Base-by-base conservation (phyloP, 1,140 invertebrate species). In the Drosophila pallidifrons region DNA sequence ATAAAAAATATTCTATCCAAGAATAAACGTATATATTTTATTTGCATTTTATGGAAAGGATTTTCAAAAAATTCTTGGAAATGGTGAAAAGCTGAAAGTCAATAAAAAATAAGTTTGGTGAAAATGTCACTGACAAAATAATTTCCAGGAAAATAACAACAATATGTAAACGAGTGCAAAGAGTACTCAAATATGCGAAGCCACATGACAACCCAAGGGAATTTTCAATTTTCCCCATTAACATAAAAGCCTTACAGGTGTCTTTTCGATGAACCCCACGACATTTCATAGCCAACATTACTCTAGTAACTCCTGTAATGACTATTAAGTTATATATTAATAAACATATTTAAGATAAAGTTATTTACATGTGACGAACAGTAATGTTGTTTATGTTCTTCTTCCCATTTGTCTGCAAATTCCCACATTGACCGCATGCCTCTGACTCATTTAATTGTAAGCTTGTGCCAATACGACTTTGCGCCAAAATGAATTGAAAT, bases 401-500 rank as follows among this genome's bases (percentile, higher is more conserved):
- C 13, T 38, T 38, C 35, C 35, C 7, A 38, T 38, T 10, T 11
- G 2, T 38, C 35, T 10, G 6, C 6, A 38, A 38, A 10, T 38
- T 38, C 10, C 35, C 7, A 43, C 11, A 43, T 13, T 43, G 41
- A 13, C 11, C 10, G 16, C 46, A 16, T 47, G 46, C 20, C 35
- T 5, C 1, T 57, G 54, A 57, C 6, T 57, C 54, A 41, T 55
- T 13, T 38, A 55, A 38, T 10, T 35, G 30, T 15, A 30, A 8
- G 54, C 54, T 57, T 13, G 41, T 61, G 30, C 16, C 54, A 16
- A 16, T 57, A 41, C 11, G 54, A 5, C 52, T 55, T 16, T 38
- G n/a, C 32, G 30, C 30, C 5, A n/a, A 55, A 54, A 54, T 3
- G 1, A 54, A 55, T 73, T 28, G 41, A 63, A 73, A 49, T 25